Percentiles rank a stretch among this genome's conserved stretches.
phyloP scores from a whole-genome alignment of 23 tunicate genomes.

The Aplidium turbinatum region DNA sequence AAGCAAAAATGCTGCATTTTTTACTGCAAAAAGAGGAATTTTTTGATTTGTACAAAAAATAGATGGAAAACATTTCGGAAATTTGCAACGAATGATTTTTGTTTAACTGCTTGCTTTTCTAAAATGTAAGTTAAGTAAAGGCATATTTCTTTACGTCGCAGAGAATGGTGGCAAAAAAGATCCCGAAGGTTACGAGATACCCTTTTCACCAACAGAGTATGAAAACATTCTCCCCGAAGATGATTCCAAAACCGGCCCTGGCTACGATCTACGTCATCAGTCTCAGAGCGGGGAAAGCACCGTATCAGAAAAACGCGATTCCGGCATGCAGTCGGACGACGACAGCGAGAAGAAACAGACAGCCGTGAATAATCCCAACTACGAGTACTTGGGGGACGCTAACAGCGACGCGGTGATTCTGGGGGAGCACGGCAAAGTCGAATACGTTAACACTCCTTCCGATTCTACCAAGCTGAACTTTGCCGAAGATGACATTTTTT shows the following conservation, averaged over 20 bases:
- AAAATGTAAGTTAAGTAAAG: too few relatives aligned
- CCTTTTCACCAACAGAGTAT: slow-evolving; percentile 9
- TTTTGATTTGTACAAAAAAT: too few relatives aligned
- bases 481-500: slow-evolving; percentile 55
- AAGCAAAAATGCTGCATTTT: too few relatives aligned
- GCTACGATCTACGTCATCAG: slow-evolving; percentile 25
- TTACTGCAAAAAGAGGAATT: too few relatives aligned
- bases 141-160: neutral
- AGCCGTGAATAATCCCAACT: slow-evolving; percentile 79
- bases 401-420: slow-evolving; percentile 17
- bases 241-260: neutral
- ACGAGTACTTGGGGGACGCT: slow-evolving; percentile 62
- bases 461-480: slow-evolving; percentile 4
- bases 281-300: slow-evolving; percentile 58
- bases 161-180: neutral
- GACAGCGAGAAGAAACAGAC: slow-evolving; percentile 53
- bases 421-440: neutral
- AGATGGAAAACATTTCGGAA: too few relatives aligned
- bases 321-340: slow-evolving; percentile 86
- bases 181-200: slow-evolving; percentile 27
- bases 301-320: slow-evolving; percentile 67
- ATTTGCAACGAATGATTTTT: too few relatives aligned
- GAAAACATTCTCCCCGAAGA: slow-evolving; percentile 15
- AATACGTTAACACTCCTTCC: slow-evolving; percentile 32
- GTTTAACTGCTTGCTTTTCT: too few relatives aligned